Base-by-base conservation (phyloP, 2,888 invertebrate genomes). In the Onchidella celtica region DNA sequence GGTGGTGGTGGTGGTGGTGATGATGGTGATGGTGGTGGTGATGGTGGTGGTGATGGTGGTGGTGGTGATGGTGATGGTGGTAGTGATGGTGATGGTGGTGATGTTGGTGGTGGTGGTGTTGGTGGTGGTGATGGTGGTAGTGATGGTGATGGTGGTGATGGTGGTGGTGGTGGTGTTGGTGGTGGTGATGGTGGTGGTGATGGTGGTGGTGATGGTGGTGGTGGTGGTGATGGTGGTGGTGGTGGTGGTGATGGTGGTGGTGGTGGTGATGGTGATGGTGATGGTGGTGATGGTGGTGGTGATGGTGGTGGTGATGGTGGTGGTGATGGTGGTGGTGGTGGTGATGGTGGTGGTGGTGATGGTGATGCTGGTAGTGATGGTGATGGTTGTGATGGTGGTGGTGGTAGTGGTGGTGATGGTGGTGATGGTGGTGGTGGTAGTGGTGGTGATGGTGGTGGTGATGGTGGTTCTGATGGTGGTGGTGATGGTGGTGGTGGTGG, bases 21-120 rank as follows among this genome's bases (percentile, higher is more conserved):
- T 32, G 74, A 24, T 57, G 74, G 29, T 3, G 59, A 21, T 59
- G n/a, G n/a, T 59, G 59, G n/a, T 59, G n/a, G n/a, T 59, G n/a
- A 14, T 59, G n/a, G 59, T 59, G 59, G 24, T 59, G 59, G 4
- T 59, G 59, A 59, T 59, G 59, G 24, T 59, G 59, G 24, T 59
- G n/a, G n/a, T n/a, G n/a, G n/a, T n/a, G n/a, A n/a, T n/a, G n/a
- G n/a, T n/a, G n/a, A n/a, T 9, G 66, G 32, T 32, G 32, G 21
- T 21, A 66, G 32, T 27, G 32, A 4, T 27, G 32, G 6, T 3
- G 4, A 21, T 6, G 32, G 14, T 14, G n/a, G 47, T 17, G 24
- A 9, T 29, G 57, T 34, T 32, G 4, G n/a, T n/a, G n/a, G n/a
- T n/a, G n/a, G n/a, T n/a, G n/a, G n/a, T n/a, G n/a, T n/a, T n/a